phyloP scores from a whole-genome alignment of 2,888 invertebrate genomes.

The Lasioglossum pauxillum region DNA sequence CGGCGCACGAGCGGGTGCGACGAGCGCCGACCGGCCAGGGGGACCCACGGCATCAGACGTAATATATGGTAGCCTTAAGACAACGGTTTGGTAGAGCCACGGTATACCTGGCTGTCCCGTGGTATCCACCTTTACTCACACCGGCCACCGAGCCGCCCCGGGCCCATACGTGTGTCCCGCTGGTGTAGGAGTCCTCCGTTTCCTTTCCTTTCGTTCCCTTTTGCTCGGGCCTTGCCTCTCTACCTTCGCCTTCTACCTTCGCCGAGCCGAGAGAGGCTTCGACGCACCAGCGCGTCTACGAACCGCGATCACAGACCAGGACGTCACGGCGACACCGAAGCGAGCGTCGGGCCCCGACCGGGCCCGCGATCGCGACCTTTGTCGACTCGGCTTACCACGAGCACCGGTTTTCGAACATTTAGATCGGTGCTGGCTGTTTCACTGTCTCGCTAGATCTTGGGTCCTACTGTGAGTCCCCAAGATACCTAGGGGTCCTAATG shows the following conservation, averaged over 20 bases:
- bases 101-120: constrained; percentile 71
- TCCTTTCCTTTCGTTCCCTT: constrained; percentile 6
- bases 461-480: background rate
- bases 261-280: background rate
- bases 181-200: constrained; percentile 43
- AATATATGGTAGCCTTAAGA: constrained; percentile 82
- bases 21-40: constrained; percentile 35
- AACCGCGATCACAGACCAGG: constrained; percentile 18
- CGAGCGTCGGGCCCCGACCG: constrained; percentile 52
- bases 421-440: background rate
- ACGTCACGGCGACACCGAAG: constrained; percentile 32
- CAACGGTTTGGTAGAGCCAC: constrained; percentile 77
- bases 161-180: constrained; percentile 44
- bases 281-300: constrained; percentile 37
- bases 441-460: background rate
- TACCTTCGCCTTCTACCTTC: background rate
- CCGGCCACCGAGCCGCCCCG: constrained; percentile 16
- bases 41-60: constrained; percentile 74
- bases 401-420: background rate
- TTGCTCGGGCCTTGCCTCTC: constrained; percentile 6
- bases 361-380: constrained; percentile 25
- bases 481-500: background rate
- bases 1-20: constrained; percentile 62
- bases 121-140: constrained; percentile 66
- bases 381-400: background rate